phyloP scores from a whole-genome alignment of 2,888 invertebrate species.

The Drosophila quasianomalipes region DNA sequence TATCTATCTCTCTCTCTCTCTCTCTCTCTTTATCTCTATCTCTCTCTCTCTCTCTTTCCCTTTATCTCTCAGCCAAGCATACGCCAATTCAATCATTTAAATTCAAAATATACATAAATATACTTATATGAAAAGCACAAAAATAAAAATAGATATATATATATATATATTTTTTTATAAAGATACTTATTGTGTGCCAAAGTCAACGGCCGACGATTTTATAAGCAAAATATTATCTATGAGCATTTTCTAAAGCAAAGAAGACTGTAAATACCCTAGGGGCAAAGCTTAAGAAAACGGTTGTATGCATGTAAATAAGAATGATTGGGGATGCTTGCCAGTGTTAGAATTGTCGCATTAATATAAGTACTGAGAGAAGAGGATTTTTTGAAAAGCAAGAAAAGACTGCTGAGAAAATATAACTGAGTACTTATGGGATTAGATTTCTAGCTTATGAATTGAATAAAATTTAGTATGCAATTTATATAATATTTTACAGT shows the following conservation, averaged over 20 bases:
- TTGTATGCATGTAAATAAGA: background rate
- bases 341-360: background rate
- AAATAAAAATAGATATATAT: slow-evolving; percentile 27
- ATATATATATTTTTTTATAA: slow-evolving; percentile 11
- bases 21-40: background rate
- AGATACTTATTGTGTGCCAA: slow-evolving; percentile 37
- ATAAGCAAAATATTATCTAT: slow-evolving; percentile 28
- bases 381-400: too few species aligned
- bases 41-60: slow-evolving; percentile 3
- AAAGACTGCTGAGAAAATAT: background rate
- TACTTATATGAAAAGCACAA: slow-evolving; percentile 34
- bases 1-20: slow-evolving; percentile 8
- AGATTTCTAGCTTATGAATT: background rate
- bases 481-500: background rate
- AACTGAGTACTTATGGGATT: background rate
- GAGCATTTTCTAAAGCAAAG: slow-evolving; percentile 18
- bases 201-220: slow-evolving; percentile 55
- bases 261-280: slow-evolving; percentile 33
- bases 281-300: slow-evolving; percentile 7
- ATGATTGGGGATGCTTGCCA: background rate
- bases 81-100: slow-evolving; percentile 78
- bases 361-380: background rate
- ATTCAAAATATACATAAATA: slow-evolving; percentile 73
- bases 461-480: background rate
- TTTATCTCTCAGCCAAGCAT: slow-evolving; percentile 26